Conservation (phyloP, 2,113 vertebrate genomes). For the Egretta garzetta region DNA sequence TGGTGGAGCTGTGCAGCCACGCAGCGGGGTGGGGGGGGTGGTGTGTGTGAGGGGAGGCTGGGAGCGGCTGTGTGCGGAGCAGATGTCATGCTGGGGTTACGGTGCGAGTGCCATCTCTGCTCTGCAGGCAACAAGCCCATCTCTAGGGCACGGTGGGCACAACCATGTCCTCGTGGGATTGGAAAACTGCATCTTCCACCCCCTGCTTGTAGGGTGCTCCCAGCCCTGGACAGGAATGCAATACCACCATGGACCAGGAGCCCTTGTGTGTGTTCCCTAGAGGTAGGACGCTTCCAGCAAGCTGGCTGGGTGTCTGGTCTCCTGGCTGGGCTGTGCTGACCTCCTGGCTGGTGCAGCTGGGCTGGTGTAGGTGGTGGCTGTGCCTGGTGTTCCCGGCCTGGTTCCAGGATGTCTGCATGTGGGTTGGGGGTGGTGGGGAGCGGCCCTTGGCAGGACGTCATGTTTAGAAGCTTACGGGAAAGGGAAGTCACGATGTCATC, state of each 20-base stretch:
- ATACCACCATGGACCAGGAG: accelerated
- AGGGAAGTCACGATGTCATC: conserved; percentile 72
- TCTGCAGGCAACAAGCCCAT: not conserved
- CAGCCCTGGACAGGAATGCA: not conserved
- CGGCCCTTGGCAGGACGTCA: conserved; percentile 65
- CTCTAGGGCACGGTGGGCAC: accelerated
- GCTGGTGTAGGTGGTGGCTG: not conserved
- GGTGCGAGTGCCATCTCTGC: accelerated
- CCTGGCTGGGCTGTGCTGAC: not conserved
- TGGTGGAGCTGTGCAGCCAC: not conserved
- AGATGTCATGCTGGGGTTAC: not conserved
- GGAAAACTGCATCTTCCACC: not conserved
- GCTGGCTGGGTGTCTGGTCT: not conserved
- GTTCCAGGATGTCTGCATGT: not conserved
- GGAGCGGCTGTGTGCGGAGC: accelerated
- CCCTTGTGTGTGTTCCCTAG: accelerated
- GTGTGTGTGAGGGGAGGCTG: not conserved
- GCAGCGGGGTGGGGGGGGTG: too few species aligned
- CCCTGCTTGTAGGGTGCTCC: not conserved
- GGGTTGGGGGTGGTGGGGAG: conserved; percentile 31
- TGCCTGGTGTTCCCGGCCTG: not conserved
- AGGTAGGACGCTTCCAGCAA: not conserved
- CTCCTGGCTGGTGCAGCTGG: not conserved
- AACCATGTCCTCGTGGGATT: accelerated
- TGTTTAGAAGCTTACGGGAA: conserved; percentile 77